Conservation (phyloP, 53 echinoderm and acorn worm species). For the Temnopleurus reevesii region DNA sequence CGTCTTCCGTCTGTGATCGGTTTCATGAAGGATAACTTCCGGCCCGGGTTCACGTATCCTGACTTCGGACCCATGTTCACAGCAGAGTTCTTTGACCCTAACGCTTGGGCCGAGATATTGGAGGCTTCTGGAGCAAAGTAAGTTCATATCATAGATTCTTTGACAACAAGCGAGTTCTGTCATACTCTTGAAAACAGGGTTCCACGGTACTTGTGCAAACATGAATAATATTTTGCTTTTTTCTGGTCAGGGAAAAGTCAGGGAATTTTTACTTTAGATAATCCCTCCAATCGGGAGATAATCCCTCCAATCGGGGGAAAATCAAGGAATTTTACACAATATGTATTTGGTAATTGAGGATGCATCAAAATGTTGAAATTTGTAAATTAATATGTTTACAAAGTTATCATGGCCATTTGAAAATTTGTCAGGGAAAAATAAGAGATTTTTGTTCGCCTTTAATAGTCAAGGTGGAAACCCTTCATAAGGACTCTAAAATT, state of each 20-base stretch:
- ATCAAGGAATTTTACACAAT: not conserved
- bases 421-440: no score
- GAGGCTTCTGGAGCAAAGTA: conserved; percentile 83
- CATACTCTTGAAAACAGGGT: not conserved
- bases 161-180: not conserved
- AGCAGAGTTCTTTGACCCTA: conserved; percentile 75
- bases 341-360: no score
- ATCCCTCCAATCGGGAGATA: not conserved
- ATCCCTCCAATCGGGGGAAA: no score
- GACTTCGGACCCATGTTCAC: conserved; percentile 69
- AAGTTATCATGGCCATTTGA: no score
- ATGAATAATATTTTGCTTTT: not conserved
- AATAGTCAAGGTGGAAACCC: no score
- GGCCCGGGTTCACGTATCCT: conserved; percentile 66
- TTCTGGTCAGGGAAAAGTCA: not conserved
- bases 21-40: conserved; percentile 81
- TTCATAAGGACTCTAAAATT: no score
- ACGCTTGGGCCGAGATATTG: conserved; percentile 73
- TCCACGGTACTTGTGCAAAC: not conserved
- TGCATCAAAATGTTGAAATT: no score
- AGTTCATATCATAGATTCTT: not conserved
- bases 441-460: no score
- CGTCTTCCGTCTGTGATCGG: conserved; percentile 27
- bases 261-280: not conserved
- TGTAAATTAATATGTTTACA: no score